phyloP scores from a whole-genome alignment of 2,797 vertebrate species.

The Sphenodon punctatus region DNA sequence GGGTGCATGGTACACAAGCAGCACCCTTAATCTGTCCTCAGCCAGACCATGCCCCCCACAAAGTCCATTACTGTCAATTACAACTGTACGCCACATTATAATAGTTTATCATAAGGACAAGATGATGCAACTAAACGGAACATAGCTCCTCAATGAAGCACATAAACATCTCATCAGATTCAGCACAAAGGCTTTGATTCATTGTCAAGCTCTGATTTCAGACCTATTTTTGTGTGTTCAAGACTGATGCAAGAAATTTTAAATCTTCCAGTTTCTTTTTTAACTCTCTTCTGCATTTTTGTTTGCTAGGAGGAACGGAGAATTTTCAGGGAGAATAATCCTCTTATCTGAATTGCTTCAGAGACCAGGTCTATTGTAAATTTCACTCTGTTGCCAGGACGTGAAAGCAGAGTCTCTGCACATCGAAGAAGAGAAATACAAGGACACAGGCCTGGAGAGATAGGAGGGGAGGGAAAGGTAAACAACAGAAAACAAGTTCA shows the following conservation, averaged over 20 bases:
- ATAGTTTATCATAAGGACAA: background rate
- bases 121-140: background rate
- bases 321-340: conserved; percentile 57
- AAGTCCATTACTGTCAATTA: no score
- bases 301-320: conserved; percentile 42
- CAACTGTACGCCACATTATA: background rate
- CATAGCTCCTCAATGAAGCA: background rate
- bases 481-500: background rate
- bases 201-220: conserved; percentile 2
- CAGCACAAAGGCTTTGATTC: background rate
- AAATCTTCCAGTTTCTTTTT: conserved; percentile 32
- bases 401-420: conserved; percentile 12
- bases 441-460: conserved; percentile 8
- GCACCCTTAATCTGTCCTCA: no score
- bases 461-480: background rate
- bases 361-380: conserved; percentile 43
- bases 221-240: background rate
- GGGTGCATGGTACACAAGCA: no score
- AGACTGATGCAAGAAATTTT: background rate
- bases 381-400: conserved; percentile 43
- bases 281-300: conserved; percentile 39
- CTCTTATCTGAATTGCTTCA: conserved; percentile 55
- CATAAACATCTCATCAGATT: background rate
- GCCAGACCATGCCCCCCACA: no score
- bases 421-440: conserved; percentile 26